phyloP scores from a whole-genome alignment of 2,113 vertebrate species.

The Cygnus buccinator region DNA sequence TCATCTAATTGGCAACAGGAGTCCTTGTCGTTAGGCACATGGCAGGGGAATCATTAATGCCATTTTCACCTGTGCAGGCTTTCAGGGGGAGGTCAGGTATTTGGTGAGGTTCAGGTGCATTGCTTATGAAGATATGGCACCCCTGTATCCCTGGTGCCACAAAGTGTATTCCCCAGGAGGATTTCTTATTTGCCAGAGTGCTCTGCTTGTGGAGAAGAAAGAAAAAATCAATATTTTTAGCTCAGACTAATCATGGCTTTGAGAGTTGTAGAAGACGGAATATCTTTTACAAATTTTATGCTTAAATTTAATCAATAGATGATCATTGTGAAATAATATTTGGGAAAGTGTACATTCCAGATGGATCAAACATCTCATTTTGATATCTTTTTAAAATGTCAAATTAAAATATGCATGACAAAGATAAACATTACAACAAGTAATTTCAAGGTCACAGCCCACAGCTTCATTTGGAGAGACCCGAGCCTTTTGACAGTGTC shows the following conservation, averaged over 20 bases:
- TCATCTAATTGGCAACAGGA: slow-evolving; percentile 58
- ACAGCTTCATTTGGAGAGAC: neutral
- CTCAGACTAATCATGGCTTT: neutral
- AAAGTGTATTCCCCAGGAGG: neutral
- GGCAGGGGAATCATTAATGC: slow-evolving; percentile 26
- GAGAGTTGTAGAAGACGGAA: neutral
- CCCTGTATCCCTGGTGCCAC: neutral
- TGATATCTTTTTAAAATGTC: neutral
- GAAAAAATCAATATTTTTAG: neutral
- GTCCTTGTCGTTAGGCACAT: slow-evolving; percentile 36
- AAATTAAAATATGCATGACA: neutral
- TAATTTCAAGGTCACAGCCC: neutral
- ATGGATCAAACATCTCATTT: neutral
- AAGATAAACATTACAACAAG: neutral
- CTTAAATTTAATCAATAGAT: neutral
- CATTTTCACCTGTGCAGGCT: neutral
- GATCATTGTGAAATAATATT: neutral
- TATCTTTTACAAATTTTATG: neutral
- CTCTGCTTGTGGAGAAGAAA: neutral
- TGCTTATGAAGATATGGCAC: neutral
- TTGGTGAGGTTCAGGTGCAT: neutral
- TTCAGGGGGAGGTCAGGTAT: neutral
- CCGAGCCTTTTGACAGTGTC: neutral
- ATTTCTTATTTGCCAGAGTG: neutral
- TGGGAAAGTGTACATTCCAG: neutral